Percentiles rank a stretch among this genome's conserved stretches.
Evolutionary conservation across 2,888 invertebrate genomes (phyloP).

Genomic region (Agrotis clavis): DNA sequence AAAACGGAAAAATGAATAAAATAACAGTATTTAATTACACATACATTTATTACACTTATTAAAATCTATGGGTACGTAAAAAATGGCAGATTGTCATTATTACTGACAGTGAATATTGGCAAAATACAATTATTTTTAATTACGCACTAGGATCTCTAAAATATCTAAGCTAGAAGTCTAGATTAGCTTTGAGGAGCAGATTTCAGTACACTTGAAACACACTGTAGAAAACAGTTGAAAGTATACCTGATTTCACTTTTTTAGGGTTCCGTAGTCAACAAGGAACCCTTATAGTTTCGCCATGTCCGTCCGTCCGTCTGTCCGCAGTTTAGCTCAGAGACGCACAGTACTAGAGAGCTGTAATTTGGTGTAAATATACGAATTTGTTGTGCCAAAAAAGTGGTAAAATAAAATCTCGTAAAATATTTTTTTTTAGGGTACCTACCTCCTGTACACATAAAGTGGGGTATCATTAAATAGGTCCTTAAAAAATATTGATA

Average conservation of each 20-base stretch:
- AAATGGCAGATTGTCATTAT: slow-evolving; percentile 89
- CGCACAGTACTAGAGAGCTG: too few relatives aligned
- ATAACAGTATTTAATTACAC: slow-evolving; percentile 73
- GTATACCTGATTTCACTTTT: not conserved
- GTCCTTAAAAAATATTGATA: too few relatives aligned
- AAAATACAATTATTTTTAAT: slow-evolving; percentile 85
- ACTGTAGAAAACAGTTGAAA: not conserved
- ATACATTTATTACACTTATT: slow-evolving; percentile 89
- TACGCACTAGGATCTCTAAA: slow-evolving; percentile 82
- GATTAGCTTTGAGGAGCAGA: slow-evolving; percentile 69
- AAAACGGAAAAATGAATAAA: slow-evolving; percentile 60
- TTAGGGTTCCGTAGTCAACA: too few relatives aligned
- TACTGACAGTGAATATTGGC: slow-evolving; percentile 89
- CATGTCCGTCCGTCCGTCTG: too few relatives aligned
- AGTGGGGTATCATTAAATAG: too few relatives aligned
- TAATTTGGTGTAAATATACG: too few relatives aligned
- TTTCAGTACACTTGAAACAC: slow-evolving; percentile 73
- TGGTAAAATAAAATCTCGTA: too few relatives aligned
- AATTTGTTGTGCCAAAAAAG: too few relatives aligned
- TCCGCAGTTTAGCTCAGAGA: too few relatives aligned
- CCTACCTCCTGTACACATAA: too few relatives aligned
- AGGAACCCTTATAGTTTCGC: too few relatives aligned
- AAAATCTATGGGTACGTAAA: slow-evolving; percentile 89
- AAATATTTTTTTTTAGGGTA: too few relatives aligned
- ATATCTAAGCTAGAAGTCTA: slow-evolving; percentile 81